Evolutionary conservation across 2,113 vertebrate genomes (phyloP).

Genomic region (Marcusenius ussheri): DNA sequence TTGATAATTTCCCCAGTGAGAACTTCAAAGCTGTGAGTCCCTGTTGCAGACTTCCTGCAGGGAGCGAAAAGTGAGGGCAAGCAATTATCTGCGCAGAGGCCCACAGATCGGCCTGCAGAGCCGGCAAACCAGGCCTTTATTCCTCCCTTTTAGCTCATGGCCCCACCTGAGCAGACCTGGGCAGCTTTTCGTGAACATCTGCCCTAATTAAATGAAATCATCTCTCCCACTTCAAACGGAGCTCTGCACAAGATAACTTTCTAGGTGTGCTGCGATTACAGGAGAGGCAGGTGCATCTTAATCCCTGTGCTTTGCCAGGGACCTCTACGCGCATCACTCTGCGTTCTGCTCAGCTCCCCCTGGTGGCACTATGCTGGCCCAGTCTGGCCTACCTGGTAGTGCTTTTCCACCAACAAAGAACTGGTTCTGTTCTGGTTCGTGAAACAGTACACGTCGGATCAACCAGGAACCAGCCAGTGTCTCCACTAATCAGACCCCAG

Average conservation of each 20-base stretch:
- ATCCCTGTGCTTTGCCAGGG: neutral
- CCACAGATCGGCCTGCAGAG: neutral
- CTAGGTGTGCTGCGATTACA: neutral
- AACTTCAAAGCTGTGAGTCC: neutral
- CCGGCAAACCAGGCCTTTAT: neutral
- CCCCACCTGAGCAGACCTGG: neutral
- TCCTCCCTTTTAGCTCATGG: neutral
- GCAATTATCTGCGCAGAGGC: slow-evolving; percentile 7
- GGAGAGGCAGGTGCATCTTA: neutral
- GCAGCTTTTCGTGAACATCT: neutral
- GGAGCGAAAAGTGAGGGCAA: neutral
- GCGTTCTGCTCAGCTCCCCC: neutral
- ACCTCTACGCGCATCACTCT: neutral
- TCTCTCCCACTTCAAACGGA: neutral
- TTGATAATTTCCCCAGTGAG: neutral
- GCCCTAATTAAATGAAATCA: slow-evolving; percentile 12
- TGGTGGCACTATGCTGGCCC: neutral
- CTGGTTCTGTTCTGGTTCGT: neutral
- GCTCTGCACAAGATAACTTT: neutral
- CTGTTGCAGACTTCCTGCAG: slow-evolving; percentile 3
- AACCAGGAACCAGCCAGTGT: neutral
- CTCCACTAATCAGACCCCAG: neutral
- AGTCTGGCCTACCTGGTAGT: neutral
- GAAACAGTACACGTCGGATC: neutral
- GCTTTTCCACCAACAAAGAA: neutral